Percentiles rank a stretch among this genome's conserved stretches.
phyloP scores from a whole-genome alignment of 2,888 invertebrate genomes.

The Strigamia transsilvanica region DNA sequence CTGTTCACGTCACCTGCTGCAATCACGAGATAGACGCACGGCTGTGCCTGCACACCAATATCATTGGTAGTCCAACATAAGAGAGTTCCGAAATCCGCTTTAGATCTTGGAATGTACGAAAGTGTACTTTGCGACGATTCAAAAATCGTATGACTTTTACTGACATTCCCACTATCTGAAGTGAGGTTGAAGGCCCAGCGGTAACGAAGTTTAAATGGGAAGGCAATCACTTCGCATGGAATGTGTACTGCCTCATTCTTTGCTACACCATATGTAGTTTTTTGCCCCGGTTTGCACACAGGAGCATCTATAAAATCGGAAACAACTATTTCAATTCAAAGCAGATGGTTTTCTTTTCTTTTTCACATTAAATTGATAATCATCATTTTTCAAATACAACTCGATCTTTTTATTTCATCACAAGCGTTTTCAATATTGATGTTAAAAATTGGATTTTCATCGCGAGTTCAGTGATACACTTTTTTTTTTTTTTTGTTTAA shows the following conservation, averaged over 20 bases:
- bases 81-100: slow-evolving; percentile 60
- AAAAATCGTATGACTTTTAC: slow-evolving; percentile 53
- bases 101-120: slow-evolving; percentile 59
- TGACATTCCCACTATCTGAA: slow-evolving; percentile 83
- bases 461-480: not conserved
- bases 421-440: not conserved
- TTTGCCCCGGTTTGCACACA: slow-evolving; percentile 77
- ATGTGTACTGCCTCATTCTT: slow-evolving; percentile 86
- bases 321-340: slow-evolving; percentile 11
- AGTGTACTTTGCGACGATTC: slow-evolving; percentile 58
- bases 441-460: not conserved
- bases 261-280: slow-evolving; percentile 84
- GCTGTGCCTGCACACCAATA: slow-evolving; percentile 58
- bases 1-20: slow-evolving; percentile 58
- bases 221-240: slow-evolving; percentile 88
- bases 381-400: too few species aligned
- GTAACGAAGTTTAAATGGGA: slow-evolving; percentile 79
- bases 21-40: slow-evolving; percentile 59
- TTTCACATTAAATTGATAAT: not conserved
- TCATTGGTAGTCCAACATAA: slow-evolving; percentile 59
- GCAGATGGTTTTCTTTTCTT: not conserved
- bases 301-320: slow-evolving; percentile 75
- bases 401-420: not conserved
- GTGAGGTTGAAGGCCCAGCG: slow-evolving; percentile 96
- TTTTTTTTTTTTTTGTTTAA: too few species aligned